Conservation (phyloP, 2,888 invertebrate species). For the Petrophora chlorosata region DNA sequence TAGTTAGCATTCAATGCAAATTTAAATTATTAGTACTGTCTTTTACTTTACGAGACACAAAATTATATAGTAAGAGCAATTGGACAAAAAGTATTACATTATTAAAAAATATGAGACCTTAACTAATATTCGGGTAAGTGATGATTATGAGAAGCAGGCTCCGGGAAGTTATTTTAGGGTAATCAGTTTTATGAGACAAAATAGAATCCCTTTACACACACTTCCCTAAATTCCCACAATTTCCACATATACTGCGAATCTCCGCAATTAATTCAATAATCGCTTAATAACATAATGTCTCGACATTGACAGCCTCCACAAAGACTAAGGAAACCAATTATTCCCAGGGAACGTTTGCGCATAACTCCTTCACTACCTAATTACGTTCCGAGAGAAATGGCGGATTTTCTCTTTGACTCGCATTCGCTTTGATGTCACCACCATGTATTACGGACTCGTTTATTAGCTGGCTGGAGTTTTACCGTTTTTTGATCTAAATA, state of each 20-base stretch:
- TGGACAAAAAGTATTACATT: too few relatives aligned
- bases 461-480: slow-evolving; percentile 11
- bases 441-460: slow-evolving; percentile 16
- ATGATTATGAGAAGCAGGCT: too few relatives aligned
- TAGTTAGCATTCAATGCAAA: too few relatives aligned
- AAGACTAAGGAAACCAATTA: slow-evolving; percentile 35
- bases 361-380: slow-evolving; percentile 31
- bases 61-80: too few relatives aligned
- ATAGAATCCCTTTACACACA: neutral
- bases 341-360: slow-evolving; percentile 23
- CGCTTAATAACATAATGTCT: neutral
- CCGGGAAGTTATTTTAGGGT: too few relatives aligned
- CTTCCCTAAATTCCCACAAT: neutral
- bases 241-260: too few relatives aligned
- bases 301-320: slow-evolving; percentile 9
- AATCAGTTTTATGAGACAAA: too few relatives aligned
- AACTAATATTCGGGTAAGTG: too few relatives aligned
- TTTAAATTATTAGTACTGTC: too few relatives aligned
- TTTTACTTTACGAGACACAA: too few relatives aligned
- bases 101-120: too few relatives aligned
- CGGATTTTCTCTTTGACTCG: slow-evolving; percentile 31
- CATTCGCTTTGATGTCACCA: slow-evolving; percentile 28
- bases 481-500: neutral
- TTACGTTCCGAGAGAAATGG: slow-evolving; percentile 32
- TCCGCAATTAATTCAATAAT: neutral